Evolutionary conservation across 1,140 invertebrate genomes (phyloP), one percentile per base, ranked within the genome.

Genomic region (Trypoxylus dichotomus): DNA sequence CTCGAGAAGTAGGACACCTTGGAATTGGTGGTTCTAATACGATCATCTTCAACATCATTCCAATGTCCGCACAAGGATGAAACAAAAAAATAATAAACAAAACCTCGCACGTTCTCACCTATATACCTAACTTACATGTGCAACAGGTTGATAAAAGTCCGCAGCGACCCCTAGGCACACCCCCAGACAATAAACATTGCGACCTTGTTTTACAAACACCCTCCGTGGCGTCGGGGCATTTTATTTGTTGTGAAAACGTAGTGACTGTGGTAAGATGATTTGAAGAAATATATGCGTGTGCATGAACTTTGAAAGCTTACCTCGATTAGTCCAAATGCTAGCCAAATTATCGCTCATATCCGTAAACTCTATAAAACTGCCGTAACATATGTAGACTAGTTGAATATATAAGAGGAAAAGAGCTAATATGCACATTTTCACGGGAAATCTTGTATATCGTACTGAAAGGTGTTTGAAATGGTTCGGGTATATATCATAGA

Each of bases 101-200:
- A 8, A 41, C 10, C 3, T 15, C n/a, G 5, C 72, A 43, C 32
- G 42, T 41, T 8, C 15, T 2, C 32, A 41, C 8, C 3, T n/a
- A 74, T n/a, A 37, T 8, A 43, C 37, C 32, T 41, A 43, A 83
- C 80, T 81, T 82, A 84, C 83, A 82, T 19, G 79, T 80, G 75
- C 83, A 84, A 75, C 83, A 84, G 43, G 83, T 82, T 37, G 79
- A 81, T 42, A 83, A 78, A 25, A 81, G 19, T 21, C 83, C 83
- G 75, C 83, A 84, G n/a, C 76, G 27, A 13, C 79, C 79, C 58
- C 74, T 79, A 32, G 78, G 32, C 11, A 76, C 76, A 37, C 83
- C 83, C 43, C 81, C 80, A 7, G 80, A 76, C 8, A 82, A 54
- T 19, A 82, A 13, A 79, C 83, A 84, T 29, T 79, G 80, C 2